Evolutionary conservation across 2,797 vertebrate genomes (phyloP), one percentile per base, ranked within the genome.

Genomic region (Adelosebastes latens): DNA sequence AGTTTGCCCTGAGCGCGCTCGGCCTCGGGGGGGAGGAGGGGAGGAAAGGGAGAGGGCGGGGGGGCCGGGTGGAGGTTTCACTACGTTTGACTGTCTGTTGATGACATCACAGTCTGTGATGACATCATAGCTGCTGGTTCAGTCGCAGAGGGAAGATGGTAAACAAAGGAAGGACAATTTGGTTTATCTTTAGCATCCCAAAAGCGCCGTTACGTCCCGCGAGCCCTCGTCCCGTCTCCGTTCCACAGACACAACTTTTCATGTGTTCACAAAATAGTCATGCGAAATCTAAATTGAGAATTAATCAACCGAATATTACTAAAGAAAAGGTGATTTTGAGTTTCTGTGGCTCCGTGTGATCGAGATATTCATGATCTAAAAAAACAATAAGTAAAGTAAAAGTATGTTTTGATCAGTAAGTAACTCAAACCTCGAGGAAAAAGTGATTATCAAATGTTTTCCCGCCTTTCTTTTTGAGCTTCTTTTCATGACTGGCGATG

Each of bases 1-100:
- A 60, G 79, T 91, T 90, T 86, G 90, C 89, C 89, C 90, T 92
- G 93, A 93, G 91, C 90, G 59, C 72, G 53, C 85, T 85, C 65
- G 71, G 81, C 83, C 81, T 68, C 22, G 75, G 59, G 75, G 65
- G 52, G 2, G 8, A 4, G 22, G 7, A 14, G 36, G 34, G 4
- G 34, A 39, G 36, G 36, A 39, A 42, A 42, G 5, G 39, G 39
- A 14, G 39, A 14, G 0, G n/a, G 22, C 3, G 62, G 16, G 34
- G 24, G 36, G 13, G 18, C 31, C 0, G 18, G 27, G 32, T 18
- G 22, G 8, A 10, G 29, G 2, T 10, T 11, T 64, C 10, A 16
- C 32, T 1, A 14, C 11, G 27, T 22, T 65, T 16, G 64, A 63
- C 61, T 42, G 65, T 53, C 31, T 14, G 10, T 9, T 12, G 66